Evolutionary conservation across 2,888 invertebrate genomes (phyloP).

Genomic region (Drosophila pseudotalamancana): DNA sequence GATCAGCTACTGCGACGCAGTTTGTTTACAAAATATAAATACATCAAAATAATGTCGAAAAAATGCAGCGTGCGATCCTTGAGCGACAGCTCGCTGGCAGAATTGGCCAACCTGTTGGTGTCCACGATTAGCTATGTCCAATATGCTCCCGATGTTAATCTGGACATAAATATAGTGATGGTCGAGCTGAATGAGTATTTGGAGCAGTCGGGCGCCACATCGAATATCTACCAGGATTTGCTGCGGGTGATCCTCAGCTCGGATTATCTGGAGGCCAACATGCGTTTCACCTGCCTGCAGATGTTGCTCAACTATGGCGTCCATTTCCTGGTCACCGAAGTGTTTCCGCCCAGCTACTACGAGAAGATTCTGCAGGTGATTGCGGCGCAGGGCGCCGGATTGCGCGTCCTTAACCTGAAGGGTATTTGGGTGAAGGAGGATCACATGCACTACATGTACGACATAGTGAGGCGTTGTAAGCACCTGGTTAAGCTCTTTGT

Average conservation of each 20-base stretch:
- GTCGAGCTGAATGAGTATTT: constrained; percentile 87
- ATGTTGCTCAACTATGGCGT: constrained; percentile 88
- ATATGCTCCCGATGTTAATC: constrained; percentile 85
- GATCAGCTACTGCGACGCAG: constrained; percentile 60
- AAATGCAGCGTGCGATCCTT: constrained; percentile 87
- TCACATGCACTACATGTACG: constrained; percentile 87
- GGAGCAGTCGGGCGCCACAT: constrained; percentile 87
- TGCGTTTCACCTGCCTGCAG: constrained; percentile 88
- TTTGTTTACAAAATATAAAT: constrained; percentile 45
- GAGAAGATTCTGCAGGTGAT: constrained; percentile 88
- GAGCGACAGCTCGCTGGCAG: constrained; percentile 86
- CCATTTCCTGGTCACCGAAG: constrained; percentile 88
- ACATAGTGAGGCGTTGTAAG: constrained; percentile 86
- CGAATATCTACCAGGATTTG: constrained; percentile 89
- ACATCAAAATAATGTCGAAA: constrained; percentile 86
- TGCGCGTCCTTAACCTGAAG: constrained; percentile 88
- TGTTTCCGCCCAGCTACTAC: constrained; percentile 90
- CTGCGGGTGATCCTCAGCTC: constrained; percentile 87
- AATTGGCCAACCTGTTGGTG: constrained; percentile 87
- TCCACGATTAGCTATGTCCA: constrained; percentile 87
- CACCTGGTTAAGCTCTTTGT: constrained; percentile 87
- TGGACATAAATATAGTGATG: constrained; percentile 86
- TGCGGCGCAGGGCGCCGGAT: constrained; percentile 87
- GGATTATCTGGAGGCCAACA: constrained; percentile 88
- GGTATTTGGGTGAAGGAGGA: constrained; percentile 91